Evolutionary conservation across 2,888 invertebrate species (phyloP).

Genomic region (Griposia aprilina): DNA sequence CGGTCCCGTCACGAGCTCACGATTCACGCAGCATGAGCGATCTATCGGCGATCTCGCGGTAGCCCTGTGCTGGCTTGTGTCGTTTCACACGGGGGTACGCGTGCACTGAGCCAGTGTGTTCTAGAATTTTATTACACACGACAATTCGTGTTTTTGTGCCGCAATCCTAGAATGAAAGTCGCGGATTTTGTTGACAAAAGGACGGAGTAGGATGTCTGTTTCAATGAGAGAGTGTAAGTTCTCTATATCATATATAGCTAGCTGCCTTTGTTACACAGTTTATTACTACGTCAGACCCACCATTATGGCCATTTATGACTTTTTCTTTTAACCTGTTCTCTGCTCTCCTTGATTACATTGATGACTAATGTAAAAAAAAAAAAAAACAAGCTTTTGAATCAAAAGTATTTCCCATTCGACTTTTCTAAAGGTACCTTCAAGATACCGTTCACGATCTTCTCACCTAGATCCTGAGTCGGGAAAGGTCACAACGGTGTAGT

Average conservation of each 20-base stretch:
- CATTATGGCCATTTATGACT: not conserved
- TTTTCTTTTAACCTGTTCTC: not conserved
- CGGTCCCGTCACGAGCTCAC: constrained; percentile 88
- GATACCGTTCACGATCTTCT: constrained; percentile 23
- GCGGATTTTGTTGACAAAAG: constrained; percentile 56
- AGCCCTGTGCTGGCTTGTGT: constrained; percentile 80
- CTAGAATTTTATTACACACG: constrained; percentile 77
- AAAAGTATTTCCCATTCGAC: not conserved
- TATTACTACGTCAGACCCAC: not conserved
- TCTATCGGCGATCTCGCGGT: constrained; percentile 88
- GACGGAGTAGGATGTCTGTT: not conserved
- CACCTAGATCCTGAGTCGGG: constrained; percentile 29
- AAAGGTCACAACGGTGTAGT: constrained; percentile 43
- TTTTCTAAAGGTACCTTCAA: constrained; percentile 1
- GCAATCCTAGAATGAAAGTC: constrained; percentile 60
- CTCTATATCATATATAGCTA: too few relatives aligned
- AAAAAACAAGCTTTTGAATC: not conserved
- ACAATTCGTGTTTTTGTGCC: constrained; percentile 72
- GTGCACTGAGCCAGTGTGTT: constrained; percentile 69
- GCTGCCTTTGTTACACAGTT: not conserved
- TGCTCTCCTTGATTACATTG: not conserved
- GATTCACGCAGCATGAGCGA: constrained; percentile 85
- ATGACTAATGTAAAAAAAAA: not conserved
- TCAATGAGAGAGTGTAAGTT: too few relatives aligned
- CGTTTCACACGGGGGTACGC: constrained; percentile 86